Conservation (phyloP, 2,113 vertebrate species). For the Hemichromis elongatus region DNA sequence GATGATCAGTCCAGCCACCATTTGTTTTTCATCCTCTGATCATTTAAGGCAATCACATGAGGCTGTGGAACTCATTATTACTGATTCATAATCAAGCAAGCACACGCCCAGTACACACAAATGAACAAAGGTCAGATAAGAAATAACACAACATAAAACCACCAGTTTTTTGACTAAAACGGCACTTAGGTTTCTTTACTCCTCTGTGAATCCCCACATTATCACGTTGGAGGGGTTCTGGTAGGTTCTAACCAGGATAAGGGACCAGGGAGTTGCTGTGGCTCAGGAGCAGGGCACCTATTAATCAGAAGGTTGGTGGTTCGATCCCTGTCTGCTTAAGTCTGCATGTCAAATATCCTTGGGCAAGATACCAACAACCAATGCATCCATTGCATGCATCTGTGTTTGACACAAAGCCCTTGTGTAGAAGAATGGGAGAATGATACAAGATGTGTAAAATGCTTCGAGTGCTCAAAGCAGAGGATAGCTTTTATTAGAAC, state of each 20-base stretch:
- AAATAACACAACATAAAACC: background rate
- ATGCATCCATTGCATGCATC: background rate
- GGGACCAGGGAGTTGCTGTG: background rate
- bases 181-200: background rate
- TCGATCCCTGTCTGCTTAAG: background rate
- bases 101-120: background rate
- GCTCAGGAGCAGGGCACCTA: background rate
- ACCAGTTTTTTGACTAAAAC: background rate
- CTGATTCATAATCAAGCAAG: background rate
- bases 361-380: background rate
- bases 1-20: background rate
- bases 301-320: background rate
- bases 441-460: background rate
- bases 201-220: background rate
- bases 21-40: background rate
- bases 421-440: background rate
- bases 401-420: background rate
- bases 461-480: background rate
- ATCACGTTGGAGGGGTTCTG: background rate
- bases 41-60: background rate
- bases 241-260: background rate
- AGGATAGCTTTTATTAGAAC: background rate
- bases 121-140: background rate
- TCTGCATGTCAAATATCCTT: background rate
- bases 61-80: background rate